Percentiles rank a stretch among this genome's conserved stretches.
Conservation (phyloP, 2,888 invertebrate genomes). For the Sesia apiformis region DNA sequence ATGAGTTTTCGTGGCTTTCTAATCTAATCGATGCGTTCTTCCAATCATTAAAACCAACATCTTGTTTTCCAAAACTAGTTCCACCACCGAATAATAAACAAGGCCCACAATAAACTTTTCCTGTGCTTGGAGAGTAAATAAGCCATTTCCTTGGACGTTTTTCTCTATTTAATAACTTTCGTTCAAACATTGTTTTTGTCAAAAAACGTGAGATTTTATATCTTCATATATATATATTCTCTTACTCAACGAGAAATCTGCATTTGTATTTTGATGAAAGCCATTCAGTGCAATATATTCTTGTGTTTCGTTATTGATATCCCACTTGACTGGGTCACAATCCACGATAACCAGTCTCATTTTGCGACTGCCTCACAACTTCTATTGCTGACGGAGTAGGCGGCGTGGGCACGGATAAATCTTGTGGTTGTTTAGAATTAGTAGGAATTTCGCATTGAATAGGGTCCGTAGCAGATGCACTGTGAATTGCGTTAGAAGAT, state of each 20-base stretch:
- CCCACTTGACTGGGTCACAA: slow-evolving; percentile 6
- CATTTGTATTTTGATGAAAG: slow-evolving; percentile 5
- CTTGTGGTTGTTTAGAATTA: slow-evolving; percentile 3
- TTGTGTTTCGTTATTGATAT: slow-evolving; percentile 5
- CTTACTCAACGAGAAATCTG: slow-evolving; percentile 7
- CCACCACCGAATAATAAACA: slow-evolving; percentile 3
- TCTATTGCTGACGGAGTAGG: slow-evolving; percentile 2
- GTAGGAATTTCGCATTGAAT: slow-evolving; percentile 2
- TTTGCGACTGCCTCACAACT: slow-evolving; percentile 2
- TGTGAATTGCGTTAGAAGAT: too few relatives aligned
- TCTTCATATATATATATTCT: slow-evolving; percentile 4
- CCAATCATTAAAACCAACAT: slow-evolving; percentile 3
- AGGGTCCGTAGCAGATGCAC: too few relatives aligned
- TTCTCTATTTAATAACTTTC: slow-evolving; percentile 3
- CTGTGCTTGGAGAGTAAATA: slow-evolving; percentile 4
- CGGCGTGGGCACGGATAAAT: slow-evolving; percentile 1
- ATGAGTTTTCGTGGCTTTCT: slow-evolving; percentile 1
- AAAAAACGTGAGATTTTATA: slow-evolving; percentile 6
- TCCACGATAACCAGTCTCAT: slow-evolving; percentile 3
- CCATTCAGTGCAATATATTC: slow-evolving; percentile 6
- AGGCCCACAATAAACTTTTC: slow-evolving; percentile 3
- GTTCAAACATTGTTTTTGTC: slow-evolving; percentile 4
- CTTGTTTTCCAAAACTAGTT: slow-evolving; percentile 3
- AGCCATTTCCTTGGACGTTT: slow-evolving; percentile 4
- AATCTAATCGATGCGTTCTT: slow-evolving; percentile 3